Base-by-base conservation (phyloP, 2,888 invertebrate genomes). In the Lordiphosa andalusiaca region DNA sequence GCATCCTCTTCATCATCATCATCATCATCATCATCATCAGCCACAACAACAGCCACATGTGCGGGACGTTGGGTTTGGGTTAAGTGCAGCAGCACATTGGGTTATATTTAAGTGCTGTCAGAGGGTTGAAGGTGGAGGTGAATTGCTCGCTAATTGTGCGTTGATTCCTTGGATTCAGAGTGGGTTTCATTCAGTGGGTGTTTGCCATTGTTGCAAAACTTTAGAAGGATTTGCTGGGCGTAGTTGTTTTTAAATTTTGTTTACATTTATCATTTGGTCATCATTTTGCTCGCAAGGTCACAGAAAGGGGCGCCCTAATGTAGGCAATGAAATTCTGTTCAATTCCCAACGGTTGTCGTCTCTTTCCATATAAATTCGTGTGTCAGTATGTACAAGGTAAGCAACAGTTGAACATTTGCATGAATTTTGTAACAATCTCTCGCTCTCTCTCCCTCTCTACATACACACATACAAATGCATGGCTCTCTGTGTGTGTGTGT, bases 331-430 rank as follows among this genome's bases (percentile, higher is more conserved):
- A 30, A 30, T 35, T 19, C 36, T n/a, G 10, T 10, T 9, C 6
- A 16, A 10, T 5, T 9, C 19, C 40, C 36, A 13, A 37, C 30
- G 40, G n/a, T 33, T n/a, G 19, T 33, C 7, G 13, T 44, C 36
- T 30, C 23, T 2, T 12, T 13, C 12, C 25, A 36, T 49, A 30
- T 30, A 30, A 30, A 30, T 30, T 9, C 10, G 10, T 30, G 30
- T 30, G 7, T 30, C 9, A 30, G 30, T 30, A 30, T 30, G 10
- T 30, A 30, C 30, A 30, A 30, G 30, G 30, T 30, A 30, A 53
- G 77, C 77, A 77, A 77, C 77, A 77, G 77, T 84, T 77, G 71
- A 81, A 71, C 66, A 76, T 71, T 76, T 76, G 56, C 70, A 83
- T 83, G 81, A 76, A 76, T 83, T 73, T 70, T 61, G 58, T 53